Base-by-base conservation (phyloP, 1,140 invertebrate genomes). In the Zaprionus lachaisei region DNA sequence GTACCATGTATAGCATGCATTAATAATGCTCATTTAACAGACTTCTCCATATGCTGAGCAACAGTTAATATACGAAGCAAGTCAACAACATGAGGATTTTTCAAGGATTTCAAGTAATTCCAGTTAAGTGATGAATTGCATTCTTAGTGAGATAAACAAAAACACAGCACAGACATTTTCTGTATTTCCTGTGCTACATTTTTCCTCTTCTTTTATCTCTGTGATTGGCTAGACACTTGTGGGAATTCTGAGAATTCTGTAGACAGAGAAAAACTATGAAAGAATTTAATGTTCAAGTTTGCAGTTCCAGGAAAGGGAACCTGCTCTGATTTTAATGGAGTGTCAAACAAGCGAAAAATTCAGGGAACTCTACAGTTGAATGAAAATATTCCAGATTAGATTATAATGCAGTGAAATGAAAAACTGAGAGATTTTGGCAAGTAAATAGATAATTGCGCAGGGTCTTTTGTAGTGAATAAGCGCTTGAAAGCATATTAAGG, bases 21-120 rank as follows among this genome's bases (percentile, higher is more conserved):
- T 73, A 77, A 56, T 73, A 77, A 77, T 77, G 37, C 51, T 57
- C 74, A 77, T 67, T 67, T 72, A 72, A 67, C 37, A 72, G 60
- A 66, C 68, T 72, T 61, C 71, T 57, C 61, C 65, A 55, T 61
- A 60, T 31, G 56, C 11, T 9, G 15, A 55, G 31, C 51, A 20
- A 20, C 63, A 28, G 15, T 55, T 55, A n/a, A 38, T 55, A 65
- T 65, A 11, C 5, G 20, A 26, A 12, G n/a, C 12, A 9, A n/a
- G 2, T n/a, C 26, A 26, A 56, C 22, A 54, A 26, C 24, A 14
- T 26, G 22, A 54, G 24, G 51, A 54, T 54, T 54, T 22, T 22
- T 9, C 11, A 5, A 64, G 17, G 15, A 37, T 54, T 37, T 64
- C 47, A 26, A 55, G 49, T 37, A 24, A 55, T 55, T 55, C 6